Conservation (phyloP, 2,797 vertebrate genomes). For the Dryobates pubescens region DNA sequence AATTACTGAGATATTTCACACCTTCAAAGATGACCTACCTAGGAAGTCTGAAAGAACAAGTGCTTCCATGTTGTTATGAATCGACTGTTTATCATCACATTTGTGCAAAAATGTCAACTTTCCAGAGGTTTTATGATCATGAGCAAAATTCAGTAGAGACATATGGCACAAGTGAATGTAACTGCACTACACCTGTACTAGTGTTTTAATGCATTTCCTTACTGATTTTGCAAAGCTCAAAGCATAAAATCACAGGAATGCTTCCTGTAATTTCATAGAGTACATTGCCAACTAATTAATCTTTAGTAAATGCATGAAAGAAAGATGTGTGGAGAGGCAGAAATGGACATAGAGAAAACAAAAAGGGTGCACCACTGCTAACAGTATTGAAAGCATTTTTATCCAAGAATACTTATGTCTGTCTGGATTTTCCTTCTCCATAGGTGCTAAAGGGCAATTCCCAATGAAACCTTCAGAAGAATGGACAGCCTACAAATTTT, state of each 20-base stretch:
- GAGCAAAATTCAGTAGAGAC: background rate
- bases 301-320: conserved; percentile 49
- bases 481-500: background rate
- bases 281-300: conserved; percentile 42
- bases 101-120: background rate
- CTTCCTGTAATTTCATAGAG: conserved; percentile 42
- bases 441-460: background rate
- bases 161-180: background rate
- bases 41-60: background rate
- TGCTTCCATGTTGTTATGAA: background rate
- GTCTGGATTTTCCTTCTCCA: background rate
- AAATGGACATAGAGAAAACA: background rate
- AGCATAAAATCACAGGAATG: conserved; percentile 18
- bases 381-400: background rate
- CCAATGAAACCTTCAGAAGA: background rate
- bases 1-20: background rate
- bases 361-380: background rate
- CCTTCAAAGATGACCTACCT: background rate
- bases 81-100: background rate
- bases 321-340: background rate
- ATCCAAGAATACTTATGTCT: background rate
- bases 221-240: conserved; percentile 21
- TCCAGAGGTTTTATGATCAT: background rate
- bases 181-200: background rate
- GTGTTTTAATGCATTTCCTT: conserved; percentile 20